A percentile compares a stretch with the other conserved stretches of the same genome.
phyloP scores from a whole-genome alignment of 2,888 invertebrate genomes.

The Ochropleura leucogaster region DNA sequence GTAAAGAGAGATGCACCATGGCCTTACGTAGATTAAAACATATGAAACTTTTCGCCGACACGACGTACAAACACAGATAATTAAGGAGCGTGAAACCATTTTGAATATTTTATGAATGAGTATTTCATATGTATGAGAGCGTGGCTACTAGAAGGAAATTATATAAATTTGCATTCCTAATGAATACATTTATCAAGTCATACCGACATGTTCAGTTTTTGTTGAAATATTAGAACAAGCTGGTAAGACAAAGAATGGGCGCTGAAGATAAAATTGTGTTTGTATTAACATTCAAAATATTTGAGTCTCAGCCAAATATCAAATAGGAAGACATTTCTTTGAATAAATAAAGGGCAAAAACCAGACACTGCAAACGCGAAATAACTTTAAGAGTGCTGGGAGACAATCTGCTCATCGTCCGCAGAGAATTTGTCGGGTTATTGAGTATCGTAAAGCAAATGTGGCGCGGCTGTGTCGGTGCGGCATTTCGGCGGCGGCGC shows the following conservation, averaged over 20 bases:
- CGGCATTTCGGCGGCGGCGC: conserved; percentile 65
- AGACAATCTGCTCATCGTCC: conserved; percentile 55
- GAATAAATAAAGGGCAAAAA: conserved; percentile 58
- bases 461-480: conserved; percentile 58
- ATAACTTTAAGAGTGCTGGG: conserved; percentile 40
- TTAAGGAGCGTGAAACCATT: conserved; percentile 89
- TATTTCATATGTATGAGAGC: conserved; percentile 89
- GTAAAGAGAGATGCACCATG: conserved; percentile 34
- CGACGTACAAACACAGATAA: conserved; percentile 87
- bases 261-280: conserved; percentile 51
- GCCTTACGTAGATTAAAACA: conserved; percentile 67
- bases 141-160: conserved; percentile 86
- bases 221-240: conserved; percentile 53
- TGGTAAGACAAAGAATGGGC: conserved; percentile 32
- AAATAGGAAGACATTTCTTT: conserved; percentile 57
- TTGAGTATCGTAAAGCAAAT: conserved; percentile 63
- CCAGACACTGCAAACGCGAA: conserved; percentile 46
- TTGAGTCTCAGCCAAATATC: conserved; percentile 60
- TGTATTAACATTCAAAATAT: conserved; percentile 54
- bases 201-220: conserved; percentile 61
- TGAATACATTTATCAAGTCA: conserved; percentile 80
- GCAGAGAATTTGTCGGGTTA: conserved; percentile 53
- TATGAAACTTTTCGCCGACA: conserved; percentile 80
- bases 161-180: conserved; percentile 86
- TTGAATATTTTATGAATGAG: conserved; percentile 88